These are phyloP conservation scores for Callosobruchus maculatus DNA, from an alignment of 2,888 invertebrate genomes.

Conservation along the genomic window DNA sequence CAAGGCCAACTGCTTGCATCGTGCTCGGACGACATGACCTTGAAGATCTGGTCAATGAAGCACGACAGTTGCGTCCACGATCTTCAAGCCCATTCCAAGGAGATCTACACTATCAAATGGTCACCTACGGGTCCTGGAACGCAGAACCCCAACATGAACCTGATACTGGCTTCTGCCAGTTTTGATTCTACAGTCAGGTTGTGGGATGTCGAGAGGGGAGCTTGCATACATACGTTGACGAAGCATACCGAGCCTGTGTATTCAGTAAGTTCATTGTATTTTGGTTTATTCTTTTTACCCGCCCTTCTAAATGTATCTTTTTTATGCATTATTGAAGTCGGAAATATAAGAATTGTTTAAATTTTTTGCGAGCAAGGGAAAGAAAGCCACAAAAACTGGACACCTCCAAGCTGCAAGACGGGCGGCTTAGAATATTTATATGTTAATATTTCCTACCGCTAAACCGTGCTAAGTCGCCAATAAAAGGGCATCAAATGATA, in stretches of 20 bases:
- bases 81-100: constrained; percentile 94
- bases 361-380: too few species aligned
- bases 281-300: too few species aligned
- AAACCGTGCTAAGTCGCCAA: too few species aligned
- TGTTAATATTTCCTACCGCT: too few species aligned
- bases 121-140: constrained; percentile 97
- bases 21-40: constrained; percentile 98
- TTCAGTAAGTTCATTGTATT: constrained; percentile 68
- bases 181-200: constrained; percentile 95
- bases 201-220: constrained; percentile 94
- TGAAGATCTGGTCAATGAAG: constrained; percentile 99
- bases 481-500: too few species aligned
- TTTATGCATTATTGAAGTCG: too few species aligned
- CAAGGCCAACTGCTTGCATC: constrained; percentile 95
- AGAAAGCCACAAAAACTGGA: too few species aligned
- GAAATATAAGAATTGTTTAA: too few species aligned
- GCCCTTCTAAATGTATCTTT: too few species aligned
- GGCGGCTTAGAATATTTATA: too few species aligned
- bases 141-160: constrained; percentile 93
- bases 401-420: too few species aligned
- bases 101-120: constrained; percentile 99
- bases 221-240: constrained; percentile 91
- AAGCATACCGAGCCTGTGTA: constrained; percentile 98
- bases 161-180: constrained; percentile 95
- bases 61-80: constrained; percentile 93